Base-by-base conservation (phyloP, 2,797 vertebrate species). In the Sebastes jordani region DNA sequence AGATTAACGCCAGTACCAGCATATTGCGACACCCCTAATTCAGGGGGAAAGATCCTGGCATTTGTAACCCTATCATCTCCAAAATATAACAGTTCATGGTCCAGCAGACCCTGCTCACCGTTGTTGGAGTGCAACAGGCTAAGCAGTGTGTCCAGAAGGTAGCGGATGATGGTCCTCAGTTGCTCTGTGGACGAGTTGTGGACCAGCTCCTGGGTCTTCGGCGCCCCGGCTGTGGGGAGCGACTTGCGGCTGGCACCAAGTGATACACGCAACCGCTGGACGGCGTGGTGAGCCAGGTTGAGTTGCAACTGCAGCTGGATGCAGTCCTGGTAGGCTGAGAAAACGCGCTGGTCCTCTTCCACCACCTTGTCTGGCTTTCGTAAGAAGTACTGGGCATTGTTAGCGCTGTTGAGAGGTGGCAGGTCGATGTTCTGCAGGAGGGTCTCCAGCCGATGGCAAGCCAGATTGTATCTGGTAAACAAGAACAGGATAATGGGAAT, bases 251-350 rank as follows among this genome's bases (percentile, higher is more conserved):
- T 96, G 80, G 97, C 96, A 25, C 99, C 98, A 67, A 99, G 92
- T 6, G 98, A 99, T 62, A 99, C 99, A 2, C 95, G 96, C 62
- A 99, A 96, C 38, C 99, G 95, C 90, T 99, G 98, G 34, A 99
- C 99, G 0, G 98, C 98, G 62, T 99, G 97, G 91, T 99, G 97
- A 76, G 98, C 98, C 93, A 99, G 94, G 92, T 99, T 99, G 42
- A 99, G 96, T 58, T 99, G 99, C 80, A 99, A 96, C 86, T 99
- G 99, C 65, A 99, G 95, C 91, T 99, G 98, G 91, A 99, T 98
- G 89, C 99, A 99, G 92, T 99, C 99, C 89, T 99, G 99, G 89
- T 99, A 99, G 72, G 98, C 98, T 13, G 98, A 99, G 95, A 99
- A 99, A 4, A 99, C 99, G 4, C 98, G 96, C 84, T 97, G 97